Conservation (phyloP, 2,113 vertebrate species). For the Malurus elegans region DNA sequence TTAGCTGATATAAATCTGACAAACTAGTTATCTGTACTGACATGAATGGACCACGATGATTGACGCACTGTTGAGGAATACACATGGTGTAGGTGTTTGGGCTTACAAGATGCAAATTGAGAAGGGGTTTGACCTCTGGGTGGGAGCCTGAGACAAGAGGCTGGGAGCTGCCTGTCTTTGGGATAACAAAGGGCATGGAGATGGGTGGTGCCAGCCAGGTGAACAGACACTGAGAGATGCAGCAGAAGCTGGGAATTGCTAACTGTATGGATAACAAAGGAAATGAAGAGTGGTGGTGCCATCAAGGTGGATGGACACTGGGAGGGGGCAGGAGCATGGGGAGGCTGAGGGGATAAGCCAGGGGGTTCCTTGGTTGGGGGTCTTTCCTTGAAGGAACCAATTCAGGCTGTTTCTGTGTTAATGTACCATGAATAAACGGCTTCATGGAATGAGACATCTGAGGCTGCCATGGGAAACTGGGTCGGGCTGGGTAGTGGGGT, state of each 20-base stretch:
- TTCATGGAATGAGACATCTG: rapidly evolving
- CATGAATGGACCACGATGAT: neutral
- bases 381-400: rapidly evolving
- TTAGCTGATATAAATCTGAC: neutral
- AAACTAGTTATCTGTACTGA: neutral
- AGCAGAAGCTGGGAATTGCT: neutral
- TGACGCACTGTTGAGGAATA: neutral
- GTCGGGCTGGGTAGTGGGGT: neutral
- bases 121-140: rapidly evolving
- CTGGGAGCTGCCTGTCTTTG: neutral
- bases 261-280: neutral
- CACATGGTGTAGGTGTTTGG: neutral
- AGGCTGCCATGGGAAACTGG: neutral
- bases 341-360: neutral
- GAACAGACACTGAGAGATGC: neutral
- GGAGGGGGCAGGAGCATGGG: neutral
- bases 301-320: rapidly evolving
- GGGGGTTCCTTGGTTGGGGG: rapidly evolving
- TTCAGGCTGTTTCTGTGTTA: neutral
- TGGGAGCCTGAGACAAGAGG: neutral
- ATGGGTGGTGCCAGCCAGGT: neutral
- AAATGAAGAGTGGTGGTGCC: neutral
- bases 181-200: neutral
- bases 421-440: neutral
- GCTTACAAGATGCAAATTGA: neutral